Conservation (phyloP, 2,113 vertebrate genomes). For the Phoxinus phoxinus region DNA sequence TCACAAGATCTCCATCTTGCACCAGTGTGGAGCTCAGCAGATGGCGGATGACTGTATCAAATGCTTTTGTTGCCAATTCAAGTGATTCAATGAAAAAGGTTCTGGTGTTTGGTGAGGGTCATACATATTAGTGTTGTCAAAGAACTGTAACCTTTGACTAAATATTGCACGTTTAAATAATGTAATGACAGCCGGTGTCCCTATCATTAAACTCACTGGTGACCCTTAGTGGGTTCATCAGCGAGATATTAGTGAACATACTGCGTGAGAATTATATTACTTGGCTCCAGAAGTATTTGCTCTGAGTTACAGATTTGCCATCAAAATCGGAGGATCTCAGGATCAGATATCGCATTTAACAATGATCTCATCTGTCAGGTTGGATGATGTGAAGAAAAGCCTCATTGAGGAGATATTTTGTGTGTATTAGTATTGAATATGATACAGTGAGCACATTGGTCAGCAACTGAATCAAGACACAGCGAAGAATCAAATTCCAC, state of each 20-base stretch:
- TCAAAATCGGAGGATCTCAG: background rate
- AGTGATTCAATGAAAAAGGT: background rate
- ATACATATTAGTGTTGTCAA: background rate
- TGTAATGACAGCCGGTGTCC: background rate
- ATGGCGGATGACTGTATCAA: background rate
- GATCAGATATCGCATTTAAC: background rate
- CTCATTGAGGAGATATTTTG: background rate
- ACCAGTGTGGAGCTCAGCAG: background rate
- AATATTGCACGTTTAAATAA: background rate
- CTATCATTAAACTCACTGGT: background rate
- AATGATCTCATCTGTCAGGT: background rate
- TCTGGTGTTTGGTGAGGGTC: background rate
- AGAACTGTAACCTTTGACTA: background rate
- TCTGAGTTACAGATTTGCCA: background rate
- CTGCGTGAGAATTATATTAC: background rate
- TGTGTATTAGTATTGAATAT: background rate
- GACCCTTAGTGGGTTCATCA: background rate
- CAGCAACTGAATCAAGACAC: background rate
- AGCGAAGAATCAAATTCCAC: background rate
- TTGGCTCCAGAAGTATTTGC: background rate
- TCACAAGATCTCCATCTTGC: background rate
- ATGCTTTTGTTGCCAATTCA: constrained; percentile 16
- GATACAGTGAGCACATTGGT: background rate
- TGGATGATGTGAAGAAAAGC: background rate
- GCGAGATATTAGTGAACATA: background rate